Conservation (phyloP, 2,797 vertebrate species). For the Muraenolepis orangiensis region DNA sequence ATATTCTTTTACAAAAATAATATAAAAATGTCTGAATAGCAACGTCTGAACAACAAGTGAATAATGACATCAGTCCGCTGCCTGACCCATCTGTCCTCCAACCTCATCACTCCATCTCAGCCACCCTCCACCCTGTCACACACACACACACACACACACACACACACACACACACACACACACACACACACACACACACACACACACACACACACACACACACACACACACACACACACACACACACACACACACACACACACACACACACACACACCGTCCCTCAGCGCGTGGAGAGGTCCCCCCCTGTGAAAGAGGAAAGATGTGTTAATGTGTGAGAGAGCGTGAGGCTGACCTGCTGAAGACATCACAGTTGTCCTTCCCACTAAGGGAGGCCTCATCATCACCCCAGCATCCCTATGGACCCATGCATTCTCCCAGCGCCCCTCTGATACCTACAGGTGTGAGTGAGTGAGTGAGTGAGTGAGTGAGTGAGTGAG, state of each 20-base stretch:
- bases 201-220: not conserved
- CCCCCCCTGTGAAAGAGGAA: constrained; percentile 65
- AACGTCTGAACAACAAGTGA: constrained; percentile 42
- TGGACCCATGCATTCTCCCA: not conserved
- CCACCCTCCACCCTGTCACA: constrained; percentile 9
- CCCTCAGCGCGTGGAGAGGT: constrained; percentile 73
- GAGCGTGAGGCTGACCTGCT: not conserved
- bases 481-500: not conserved
- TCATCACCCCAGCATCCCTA: not conserved
- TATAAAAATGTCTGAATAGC: constrained; percentile 57
- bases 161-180: not conserved
- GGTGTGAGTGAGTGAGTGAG: not conserved
- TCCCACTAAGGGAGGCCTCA: not conserved
- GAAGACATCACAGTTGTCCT: not conserved
- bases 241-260: constrained; percentile 7
- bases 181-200: not conserved
- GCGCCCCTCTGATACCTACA: not conserved
- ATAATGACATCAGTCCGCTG: not conserved
- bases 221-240: not conserved
- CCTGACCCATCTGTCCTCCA: not conserved
- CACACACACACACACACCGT: constrained; percentile 6
- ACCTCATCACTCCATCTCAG: constrained; percentile 7
- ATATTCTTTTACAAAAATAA: constrained; percentile 45
- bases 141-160: not conserved
- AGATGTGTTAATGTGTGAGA: not conserved